Evolutionary conservation across 2,888 invertebrate genomes (phyloP), one percentile per base, ranked within the genome.

Genomic region (Bombylius discolor): DNA sequence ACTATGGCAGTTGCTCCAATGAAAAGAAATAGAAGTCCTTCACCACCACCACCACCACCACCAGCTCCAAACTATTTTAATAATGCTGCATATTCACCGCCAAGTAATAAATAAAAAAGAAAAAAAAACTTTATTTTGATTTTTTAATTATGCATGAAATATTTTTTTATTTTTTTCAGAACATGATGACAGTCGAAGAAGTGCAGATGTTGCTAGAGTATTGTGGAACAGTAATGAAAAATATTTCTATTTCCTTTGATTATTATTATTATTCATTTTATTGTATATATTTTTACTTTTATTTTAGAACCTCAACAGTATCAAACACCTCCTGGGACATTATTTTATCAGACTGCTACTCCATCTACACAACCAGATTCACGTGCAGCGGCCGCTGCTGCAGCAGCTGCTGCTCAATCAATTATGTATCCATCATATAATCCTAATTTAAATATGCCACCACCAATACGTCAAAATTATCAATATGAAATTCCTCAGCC

Each of bases 141-240:
- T 34, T 32, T 49, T 49, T 34, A 14, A 31, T 31, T 36, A 48
- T 14, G 13, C 7, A 33, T 36, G 2, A n/a, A 45, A n/a, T 14
- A 45, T 45, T 42, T 45, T 34, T 44, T 55, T 7, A 65, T 79
- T 64, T 62, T 63, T 65, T 68, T 57, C 64, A 85, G 85, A 85
- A 74, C 81, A 84, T 71, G 88, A 89, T 73, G 89, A 89, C 74
- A 83, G 83, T 70, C 82, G 87, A 69, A 83, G 87, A 78, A 83
- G 85, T 70, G 83, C 85, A 70, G 87, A 86, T 72, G 84, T 85
- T 79, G 81, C 88, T 68, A 85, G 88, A 70, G 87, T 89, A 68
- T 81, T 89, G 64, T 89, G 89, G 88, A 88, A 88, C 78, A 88
- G 89, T 87, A 80, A 86, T 85, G 82, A 56, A 39, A 23, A 34